Conservation (phyloP, 1,140 invertebrate species). For the Agrypnia vestita region DNA sequence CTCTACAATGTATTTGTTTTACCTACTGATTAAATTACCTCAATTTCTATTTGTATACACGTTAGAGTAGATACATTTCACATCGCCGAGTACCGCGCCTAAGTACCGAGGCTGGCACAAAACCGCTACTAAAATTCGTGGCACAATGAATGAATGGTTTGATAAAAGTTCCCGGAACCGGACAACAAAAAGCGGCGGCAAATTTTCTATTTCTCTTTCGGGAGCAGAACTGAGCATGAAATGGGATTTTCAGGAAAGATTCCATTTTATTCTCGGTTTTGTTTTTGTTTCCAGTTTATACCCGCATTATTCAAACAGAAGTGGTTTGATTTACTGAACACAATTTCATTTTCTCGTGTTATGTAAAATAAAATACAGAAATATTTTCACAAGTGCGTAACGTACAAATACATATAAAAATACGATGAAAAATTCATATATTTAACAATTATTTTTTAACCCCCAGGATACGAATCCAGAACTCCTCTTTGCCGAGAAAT, state of each 20-base stretch:
- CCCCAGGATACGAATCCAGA: too few relatives aligned
- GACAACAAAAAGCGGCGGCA: background rate
- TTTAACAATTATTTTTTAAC: too few relatives aligned
- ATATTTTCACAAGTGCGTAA: too few relatives aligned
- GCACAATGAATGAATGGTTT: constrained; percentile 20
- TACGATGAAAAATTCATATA: too few relatives aligned
- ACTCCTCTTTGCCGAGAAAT: too few relatives aligned
- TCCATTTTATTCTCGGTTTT: background rate
- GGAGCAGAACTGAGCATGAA: constrained; percentile 15
- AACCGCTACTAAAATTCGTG: constrained; percentile 16
- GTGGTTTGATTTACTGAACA: background rate
- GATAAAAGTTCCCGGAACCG: background rate
- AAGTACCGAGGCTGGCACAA: background rate
- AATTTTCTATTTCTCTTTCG: constrained; percentile 23
- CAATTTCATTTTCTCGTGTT: too few relatives aligned
- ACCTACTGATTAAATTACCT: background rate
- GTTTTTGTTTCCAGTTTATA: background rate
- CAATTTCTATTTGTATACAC: too few relatives aligned
- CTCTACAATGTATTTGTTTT: background rate
- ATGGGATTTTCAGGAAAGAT: constrained; percentile 20
- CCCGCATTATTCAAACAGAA: background rate
- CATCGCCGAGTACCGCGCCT: background rate
- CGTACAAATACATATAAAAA: too few relatives aligned
- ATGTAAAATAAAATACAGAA: too few relatives aligned
- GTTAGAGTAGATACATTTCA: constrained; percentile 7